Base-by-base conservation (phyloP, 92 coral and sea anemone genomes). In the Anthopleura xanthogrammica region DNA sequence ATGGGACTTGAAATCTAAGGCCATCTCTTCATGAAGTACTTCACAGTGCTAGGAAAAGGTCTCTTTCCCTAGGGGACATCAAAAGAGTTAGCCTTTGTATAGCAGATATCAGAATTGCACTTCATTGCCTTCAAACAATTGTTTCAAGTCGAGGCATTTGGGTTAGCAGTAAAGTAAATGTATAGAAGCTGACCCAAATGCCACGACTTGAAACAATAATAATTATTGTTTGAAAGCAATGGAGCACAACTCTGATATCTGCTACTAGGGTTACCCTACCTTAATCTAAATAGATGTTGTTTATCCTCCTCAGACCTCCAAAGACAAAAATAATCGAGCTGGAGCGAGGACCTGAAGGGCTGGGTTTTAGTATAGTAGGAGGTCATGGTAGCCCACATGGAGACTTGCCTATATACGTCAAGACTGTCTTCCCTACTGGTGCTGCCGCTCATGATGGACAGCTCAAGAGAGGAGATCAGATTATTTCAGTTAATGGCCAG, bases 331-430 rank as follows among this genome's bases (percentile, higher is more conserved):
- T 92, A 11, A 96, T 96, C 88, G 99, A 96, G 92, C 90, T 96
- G 50, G 98, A 94, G 85, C 98, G 99, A 42, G 99, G 99, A 39
- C 99, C 99, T 4, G 99, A 96, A 58, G 99, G 99, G 79, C 95
- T 96, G 91, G 99, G 99, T 12, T 96, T 96, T 68, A 96, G 99
- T 88, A 96, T 96, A 79, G 99, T 97, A 23, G 99, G 99, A 29
- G 99, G 99, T 73, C 99, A 94, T 70, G 99, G 98, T 16, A 97
- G 99, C 87, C 99, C 99, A 24, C 99, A 97, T 77, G 99, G 99
- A 19, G 99, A 97, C 87, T 89, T 97, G 85, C 99, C 99, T 46
- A 97, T 97, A 87, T 97, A 97, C 88, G 99, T 97, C 94, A 97
- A 97, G 77, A 97, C 98, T 14, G 99, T 97, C 89, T 97, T 97